Evolutionary conservation across 1,140 invertebrate species (phyloP).

Genomic region (honey bee (Apis mellifera)): Amel_HAv3.1 CM009944.2:6974501-6975000

Average conservation of each 20-base stretch:
- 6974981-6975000: slow-evolving; percentile 67
- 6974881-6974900: slow-evolving; percentile 11
- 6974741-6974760: slow-evolving; percentile 35
- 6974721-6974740: slow-evolving; percentile 9
- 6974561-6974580: too few relatives aligned
- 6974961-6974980: slow-evolving; percentile 72
- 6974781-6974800: slow-evolving; percentile 44
- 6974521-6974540: too few relatives aligned
- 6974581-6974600: too few relatives aligned
- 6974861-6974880: slow-evolving; percentile 37
- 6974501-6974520: too few relatives aligned
- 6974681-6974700: not conserved
- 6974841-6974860: slow-evolving; percentile 53
- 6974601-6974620: not conserved
- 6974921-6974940: slow-evolving; percentile 49
- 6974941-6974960: slow-evolving; percentile 47
- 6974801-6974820: slow-evolving; percentile 38
- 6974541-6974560: too few relatives aligned
- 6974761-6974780: slow-evolving; percentile 54
- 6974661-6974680: not conserved
- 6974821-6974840: slow-evolving; percentile 12
- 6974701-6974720: not conserved
- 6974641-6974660: not conserved
- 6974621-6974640: not conserved
- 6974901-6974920: slow-evolving; percentile 58